Conservation (phyloP, 2,113 vertebrate species). For the Bombycilla garrulus region DNA sequence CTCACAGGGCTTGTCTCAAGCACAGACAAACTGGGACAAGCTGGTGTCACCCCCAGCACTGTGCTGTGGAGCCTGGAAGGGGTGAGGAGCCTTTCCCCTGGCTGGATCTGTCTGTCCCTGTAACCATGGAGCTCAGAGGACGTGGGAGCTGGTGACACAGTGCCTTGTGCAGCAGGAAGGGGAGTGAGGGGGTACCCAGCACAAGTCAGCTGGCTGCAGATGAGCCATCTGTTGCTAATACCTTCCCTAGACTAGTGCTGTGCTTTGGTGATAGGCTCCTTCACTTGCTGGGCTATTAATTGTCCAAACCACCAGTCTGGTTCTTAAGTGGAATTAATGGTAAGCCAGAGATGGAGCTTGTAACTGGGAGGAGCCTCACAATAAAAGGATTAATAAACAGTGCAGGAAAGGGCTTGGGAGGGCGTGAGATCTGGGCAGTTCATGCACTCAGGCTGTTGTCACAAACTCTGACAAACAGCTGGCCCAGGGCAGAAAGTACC, state of each 20-base stretch:
- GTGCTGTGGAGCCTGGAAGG: not conserved
- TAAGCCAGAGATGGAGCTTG: not conserved
- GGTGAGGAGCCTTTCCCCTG: not conserved
- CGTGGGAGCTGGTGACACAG: accelerated
- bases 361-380: not conserved
- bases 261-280: not conserved
- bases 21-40: not conserved
- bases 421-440: not conserved
- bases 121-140: not conserved
- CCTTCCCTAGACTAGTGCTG: not conserved
- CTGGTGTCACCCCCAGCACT: not conserved
- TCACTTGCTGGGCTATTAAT: not conserved
- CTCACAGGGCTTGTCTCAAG: accelerated
- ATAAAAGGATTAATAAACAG: not conserved
- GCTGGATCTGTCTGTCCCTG: not conserved
- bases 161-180: not conserved
- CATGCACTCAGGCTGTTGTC: not conserved
- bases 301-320: not conserved
- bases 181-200: not conserved
- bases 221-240: not conserved
- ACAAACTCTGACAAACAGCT: not conserved
- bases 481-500: not conserved
- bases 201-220: not conserved
- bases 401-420: not conserved
- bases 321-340: not conserved